phyloP scores from a whole-genome alignment of 2,797 vertebrate genomes.

The Coregonus suidteri region DNA sequence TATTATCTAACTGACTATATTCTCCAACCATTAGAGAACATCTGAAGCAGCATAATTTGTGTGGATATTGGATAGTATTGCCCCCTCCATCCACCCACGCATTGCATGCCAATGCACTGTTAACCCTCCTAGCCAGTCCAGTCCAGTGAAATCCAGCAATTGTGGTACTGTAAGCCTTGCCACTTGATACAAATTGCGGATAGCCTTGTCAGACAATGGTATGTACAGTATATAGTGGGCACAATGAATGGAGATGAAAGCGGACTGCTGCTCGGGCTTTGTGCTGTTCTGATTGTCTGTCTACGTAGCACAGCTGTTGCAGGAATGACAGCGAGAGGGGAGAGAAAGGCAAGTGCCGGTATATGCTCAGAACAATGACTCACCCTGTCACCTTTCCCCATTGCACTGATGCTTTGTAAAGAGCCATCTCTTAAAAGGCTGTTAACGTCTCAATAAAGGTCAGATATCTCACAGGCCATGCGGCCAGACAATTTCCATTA shows the following conservation, averaged over 20 bases:
- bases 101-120: too few relatives aligned
- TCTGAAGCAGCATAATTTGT: too few relatives aligned
- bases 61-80: too few relatives aligned
- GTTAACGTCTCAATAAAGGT: neutral
- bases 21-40: too few relatives aligned
- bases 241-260: neutral
- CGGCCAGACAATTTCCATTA: neutral
- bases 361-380: neutral
- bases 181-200: neutral
- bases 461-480: neutral
- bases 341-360: neutral
- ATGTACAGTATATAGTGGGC: neutral
- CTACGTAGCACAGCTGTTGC: neutral
- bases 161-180: neutral
- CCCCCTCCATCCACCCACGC: too few relatives aligned
- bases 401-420: neutral
- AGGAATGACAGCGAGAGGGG: neutral
- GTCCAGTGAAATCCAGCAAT: neutral
- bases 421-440: neutral
- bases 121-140: too few relatives aligned
- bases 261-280: neutral
- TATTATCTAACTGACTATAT: too few relatives aligned
- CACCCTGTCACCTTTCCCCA: conserved; percentile 1
- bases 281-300: neutral
- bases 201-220: neutral